Evolutionary conservation across 2,113 vertebrate species (phyloP).

Genomic region (Peromyscus californicus): DNA sequence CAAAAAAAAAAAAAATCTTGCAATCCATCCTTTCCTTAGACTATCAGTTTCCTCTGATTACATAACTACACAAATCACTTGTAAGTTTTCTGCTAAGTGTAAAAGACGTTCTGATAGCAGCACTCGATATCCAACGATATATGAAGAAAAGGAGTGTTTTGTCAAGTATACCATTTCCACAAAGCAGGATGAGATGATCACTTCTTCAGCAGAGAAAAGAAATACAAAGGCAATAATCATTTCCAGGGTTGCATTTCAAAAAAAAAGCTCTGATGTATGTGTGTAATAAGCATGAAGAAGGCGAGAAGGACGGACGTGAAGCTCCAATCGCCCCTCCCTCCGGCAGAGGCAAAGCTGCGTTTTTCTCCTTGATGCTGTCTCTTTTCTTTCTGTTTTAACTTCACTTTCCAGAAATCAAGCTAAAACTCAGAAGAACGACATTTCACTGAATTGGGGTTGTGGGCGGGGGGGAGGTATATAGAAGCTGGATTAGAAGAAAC

Average conservation of each 20-base stretch:
- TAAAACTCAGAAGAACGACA: neutral
- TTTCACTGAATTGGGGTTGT: neutral
- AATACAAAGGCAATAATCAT: neutral
- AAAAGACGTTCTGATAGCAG: neutral
- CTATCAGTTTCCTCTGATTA: neutral
- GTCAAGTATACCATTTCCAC: slow-evolving; percentile 27
- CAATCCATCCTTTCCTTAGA: neutral
- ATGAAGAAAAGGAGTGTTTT: slow-evolving; percentile 28
- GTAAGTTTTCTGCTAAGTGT: neutral
- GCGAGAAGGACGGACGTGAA: neutral
- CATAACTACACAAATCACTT: neutral
- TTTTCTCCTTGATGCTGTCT: neutral
- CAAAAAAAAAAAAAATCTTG: neutral
- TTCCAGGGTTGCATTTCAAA: neutral
- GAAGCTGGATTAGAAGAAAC: slow-evolving; percentile 1
- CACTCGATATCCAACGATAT: neutral
- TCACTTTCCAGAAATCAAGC: neutral
- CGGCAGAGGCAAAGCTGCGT: neutral
- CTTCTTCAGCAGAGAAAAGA: neutral
- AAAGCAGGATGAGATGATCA: neutral
- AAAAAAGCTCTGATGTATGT: neutral
- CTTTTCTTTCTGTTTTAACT: slow-evolving; percentile 47
- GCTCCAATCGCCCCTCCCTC: neutral
- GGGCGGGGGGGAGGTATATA: neutral
- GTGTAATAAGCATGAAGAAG: neutral